Evolutionary conservation across 2,888 invertebrate genomes (phyloP).

Genomic region (Lepidochitona cinerea): DNA sequence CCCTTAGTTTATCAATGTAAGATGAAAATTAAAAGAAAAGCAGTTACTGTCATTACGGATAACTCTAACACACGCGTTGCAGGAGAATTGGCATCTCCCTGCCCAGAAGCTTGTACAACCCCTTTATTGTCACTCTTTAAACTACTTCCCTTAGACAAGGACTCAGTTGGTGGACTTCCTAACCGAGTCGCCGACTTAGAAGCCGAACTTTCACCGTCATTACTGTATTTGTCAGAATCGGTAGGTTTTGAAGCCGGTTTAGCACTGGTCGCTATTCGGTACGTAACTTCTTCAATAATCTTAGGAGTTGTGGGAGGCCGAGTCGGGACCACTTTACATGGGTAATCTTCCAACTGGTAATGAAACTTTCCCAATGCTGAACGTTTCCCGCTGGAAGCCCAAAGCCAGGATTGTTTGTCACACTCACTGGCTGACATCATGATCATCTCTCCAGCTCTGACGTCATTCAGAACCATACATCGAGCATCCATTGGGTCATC

Average conservation of each 20-base stretch:
- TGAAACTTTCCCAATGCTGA: constrained; percentile 36
- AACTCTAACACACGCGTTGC: no score
- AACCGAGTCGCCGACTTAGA: not conserved
- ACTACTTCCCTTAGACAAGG: not conserved
- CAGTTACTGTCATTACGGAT: no score
- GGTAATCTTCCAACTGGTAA: constrained; percentile 34
- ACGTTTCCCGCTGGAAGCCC: constrained; percentile 38
- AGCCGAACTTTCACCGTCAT: not conserved
- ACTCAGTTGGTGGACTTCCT: not conserved
- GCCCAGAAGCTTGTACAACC: not conserved
- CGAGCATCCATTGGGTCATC: constrained; percentile 34
- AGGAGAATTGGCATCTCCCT: not conserved
- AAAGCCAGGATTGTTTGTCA: constrained; percentile 48
- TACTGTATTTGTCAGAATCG: not conserved
- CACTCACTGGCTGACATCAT: constrained; percentile 47
- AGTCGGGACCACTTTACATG: constrained; percentile 40
- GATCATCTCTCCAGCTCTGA: constrained; percentile 38
- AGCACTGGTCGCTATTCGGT: not conserved
- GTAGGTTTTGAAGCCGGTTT: not conserved
- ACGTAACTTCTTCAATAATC: not conserved
- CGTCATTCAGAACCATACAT: constrained; percentile 49
- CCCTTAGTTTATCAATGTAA: no score
- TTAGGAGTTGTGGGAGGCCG: not conserved
- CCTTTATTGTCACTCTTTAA: not conserved
- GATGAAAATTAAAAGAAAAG: no score